Base-by-base conservation (phyloP, 2,113 vertebrate genomes). In the Microtus pennsylvanicus region DNA sequence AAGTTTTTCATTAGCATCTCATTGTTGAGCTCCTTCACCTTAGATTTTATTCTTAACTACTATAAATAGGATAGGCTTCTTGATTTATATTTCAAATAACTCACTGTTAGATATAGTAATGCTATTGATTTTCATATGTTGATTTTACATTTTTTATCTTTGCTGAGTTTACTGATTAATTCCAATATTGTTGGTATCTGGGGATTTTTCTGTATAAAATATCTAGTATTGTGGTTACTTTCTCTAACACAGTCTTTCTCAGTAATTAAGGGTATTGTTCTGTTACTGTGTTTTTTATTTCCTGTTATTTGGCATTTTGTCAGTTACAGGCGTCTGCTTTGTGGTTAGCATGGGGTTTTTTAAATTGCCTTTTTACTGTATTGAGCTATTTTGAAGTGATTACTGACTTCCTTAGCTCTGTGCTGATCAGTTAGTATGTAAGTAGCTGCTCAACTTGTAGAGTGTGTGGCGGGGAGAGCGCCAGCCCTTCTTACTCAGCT, bases 131-230 rank as follows among this genome's bases (percentile, higher is more conserved):
- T 38, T 69, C 17, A 58, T 90, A n/a, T 10, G 50, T 95, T 90
- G 72, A 47, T 94, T 96, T 96, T 76, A 93, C 28, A 30, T 67
- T 67, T 61, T 85, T 28, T 19, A 63, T 42, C 38, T 85, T 85
- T 86, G 38, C 61, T 45, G 16, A 67, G 63, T 67, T 86, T 67
- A 33, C 38, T 86, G 38, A 65, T 85, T 67, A 65, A 4, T 86
- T 86, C 28, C 28, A 86, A 21, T 67, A 47, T 86, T 86, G 16
- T 86, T 45, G 38, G 63, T 45, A 67, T 30, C 45, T 13, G n/a
- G n/a, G 38, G 24, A 55, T n/a, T 76, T 69, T 87, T 70, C 30
- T 69, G 7, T 67, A 50, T 50, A 87, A 86, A 87, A 50, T 21
- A 87, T 50, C 58, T 87, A 67, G 63, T 87, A 21, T 50, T 87